Conservation (phyloP, 2,797 vertebrate genomes). For the Oophaga sylvatica region DNA sequence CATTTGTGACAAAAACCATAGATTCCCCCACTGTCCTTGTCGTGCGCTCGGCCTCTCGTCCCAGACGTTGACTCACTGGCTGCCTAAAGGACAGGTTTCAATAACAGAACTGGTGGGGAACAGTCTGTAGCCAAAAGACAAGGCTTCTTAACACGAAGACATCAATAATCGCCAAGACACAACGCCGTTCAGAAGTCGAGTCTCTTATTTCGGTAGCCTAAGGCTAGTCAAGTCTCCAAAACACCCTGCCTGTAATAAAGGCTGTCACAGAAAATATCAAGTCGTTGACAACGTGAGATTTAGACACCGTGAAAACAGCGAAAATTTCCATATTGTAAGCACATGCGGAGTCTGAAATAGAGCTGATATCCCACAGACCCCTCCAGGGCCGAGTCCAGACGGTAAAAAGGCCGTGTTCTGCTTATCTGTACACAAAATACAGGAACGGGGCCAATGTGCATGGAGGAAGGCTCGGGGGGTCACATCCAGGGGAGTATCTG, state of each 20-base stretch:
- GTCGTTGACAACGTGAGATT: neutral
- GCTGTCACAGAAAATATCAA: constrained; percentile 28
- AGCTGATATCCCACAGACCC: neutral
- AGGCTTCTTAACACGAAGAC: constrained; percentile 28
- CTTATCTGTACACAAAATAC: neutral
- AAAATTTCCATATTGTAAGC: constrained; percentile 19
- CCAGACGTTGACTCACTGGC: neutral
- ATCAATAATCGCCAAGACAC: constrained; percentile 23
- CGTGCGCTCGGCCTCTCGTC: no score
- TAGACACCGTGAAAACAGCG: neutral
- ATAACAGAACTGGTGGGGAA: constrained; percentile 19
- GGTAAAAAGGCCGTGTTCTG: no score
- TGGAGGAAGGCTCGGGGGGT: neutral
- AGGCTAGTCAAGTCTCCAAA: constrained; percentile 21
- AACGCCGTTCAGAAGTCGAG: constrained; percentile 2
- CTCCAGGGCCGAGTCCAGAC: neutral
- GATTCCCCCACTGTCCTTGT: neutral
- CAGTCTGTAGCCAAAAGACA: constrained; percentile 39
- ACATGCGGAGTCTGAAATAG: neutral
- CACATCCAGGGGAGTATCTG: neutral
- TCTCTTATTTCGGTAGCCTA: constrained; percentile 23
- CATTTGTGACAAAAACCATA: neutral
- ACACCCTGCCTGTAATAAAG: constrained; percentile 5
- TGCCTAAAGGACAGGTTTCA: constrained; percentile 26
- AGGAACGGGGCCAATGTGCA: no score